These are phyloP conservation scores for Anthoptus insignis DNA, from an alignment of 2,888 invertebrate genomes.

Conservation along the genomic window DNA sequence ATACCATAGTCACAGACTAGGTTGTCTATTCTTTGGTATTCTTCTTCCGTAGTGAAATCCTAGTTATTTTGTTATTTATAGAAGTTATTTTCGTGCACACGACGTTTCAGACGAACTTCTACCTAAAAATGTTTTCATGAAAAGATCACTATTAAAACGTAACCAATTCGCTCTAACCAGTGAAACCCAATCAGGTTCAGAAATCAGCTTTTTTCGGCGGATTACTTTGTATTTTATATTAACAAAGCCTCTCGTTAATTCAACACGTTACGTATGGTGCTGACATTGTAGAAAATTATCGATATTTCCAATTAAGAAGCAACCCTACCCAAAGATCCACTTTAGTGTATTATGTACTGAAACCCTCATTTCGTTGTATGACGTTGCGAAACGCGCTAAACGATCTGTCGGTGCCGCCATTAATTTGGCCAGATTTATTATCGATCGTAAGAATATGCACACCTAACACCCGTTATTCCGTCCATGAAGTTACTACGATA, in stretches of 20 bases:
- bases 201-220: no score
- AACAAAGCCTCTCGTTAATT: not conserved
- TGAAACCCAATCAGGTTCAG: no score
- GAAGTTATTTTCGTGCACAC: no score
- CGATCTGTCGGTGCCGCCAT: constrained; percentile 81
- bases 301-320: constrained; percentile 34
- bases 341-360: constrained; percentile 52
- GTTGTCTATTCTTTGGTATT: no score
- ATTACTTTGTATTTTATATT: not conserved
- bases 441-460: constrained; percentile 65
- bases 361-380: constrained; percentile 73
- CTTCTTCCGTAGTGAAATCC: no score
- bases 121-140: no score
- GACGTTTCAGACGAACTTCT: no score
- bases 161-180: no score
- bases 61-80: no score
- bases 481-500: constrained; percentile 49
- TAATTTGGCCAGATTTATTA: constrained; percentile 84
- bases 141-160: no score
- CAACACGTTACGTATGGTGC: not conserved
- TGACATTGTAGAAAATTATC: constrained; percentile 20
- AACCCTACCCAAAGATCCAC: constrained; percentile 51
- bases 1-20: no score
- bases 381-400: constrained; percentile 75
- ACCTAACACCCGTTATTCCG: constrained; percentile 50